Conservation (phyloP, 2,797 vertebrate species). For the Phylloscopus collybita region DNA sequence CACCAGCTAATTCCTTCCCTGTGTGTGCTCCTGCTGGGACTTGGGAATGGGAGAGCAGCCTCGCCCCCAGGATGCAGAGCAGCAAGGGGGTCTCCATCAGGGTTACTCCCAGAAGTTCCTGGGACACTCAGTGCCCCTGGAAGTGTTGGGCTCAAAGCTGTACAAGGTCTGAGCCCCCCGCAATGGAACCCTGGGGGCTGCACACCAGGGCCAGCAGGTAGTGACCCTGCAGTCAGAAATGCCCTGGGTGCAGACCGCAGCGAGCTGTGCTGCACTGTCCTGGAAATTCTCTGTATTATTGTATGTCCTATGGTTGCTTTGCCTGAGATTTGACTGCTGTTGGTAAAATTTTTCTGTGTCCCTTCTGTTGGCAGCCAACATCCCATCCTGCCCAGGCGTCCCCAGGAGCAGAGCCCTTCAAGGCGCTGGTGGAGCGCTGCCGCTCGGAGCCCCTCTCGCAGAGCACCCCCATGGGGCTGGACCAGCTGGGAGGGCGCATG, state of each 20-base stretch:
- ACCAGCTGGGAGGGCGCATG: conserved; percentile 77
- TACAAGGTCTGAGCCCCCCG: neutral
- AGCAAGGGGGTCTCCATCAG: neutral
- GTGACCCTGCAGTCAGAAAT: neutral
- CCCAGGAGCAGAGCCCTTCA: conserved; percentile 82
- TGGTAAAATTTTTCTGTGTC: neutral
- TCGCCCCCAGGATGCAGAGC: neutral
- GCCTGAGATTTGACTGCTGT: neutral
- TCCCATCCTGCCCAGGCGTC: conserved; percentile 82
- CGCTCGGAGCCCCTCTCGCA: conserved; percentile 85
- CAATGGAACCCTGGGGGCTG: neutral
- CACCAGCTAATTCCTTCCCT: neutral
- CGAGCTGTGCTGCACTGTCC: neutral
- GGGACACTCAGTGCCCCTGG: neutral
- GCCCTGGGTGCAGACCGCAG: rapidly evolving
- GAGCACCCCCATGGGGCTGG: conserved; percentile 80
- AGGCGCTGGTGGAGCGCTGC: conserved; percentile 85
- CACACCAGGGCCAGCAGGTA: neutral
- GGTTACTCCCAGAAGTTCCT: neutral
- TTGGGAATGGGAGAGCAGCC: neutral
- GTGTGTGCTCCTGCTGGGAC: neutral
- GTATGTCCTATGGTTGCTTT: neutral
- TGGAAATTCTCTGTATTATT: rapidly evolving
- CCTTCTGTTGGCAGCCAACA: conserved; percentile 80
- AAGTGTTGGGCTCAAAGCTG: neutral